Base-by-base conservation (phyloP, 2,888 invertebrate genomes). In the Trypoxylon attenuatum region DNA sequence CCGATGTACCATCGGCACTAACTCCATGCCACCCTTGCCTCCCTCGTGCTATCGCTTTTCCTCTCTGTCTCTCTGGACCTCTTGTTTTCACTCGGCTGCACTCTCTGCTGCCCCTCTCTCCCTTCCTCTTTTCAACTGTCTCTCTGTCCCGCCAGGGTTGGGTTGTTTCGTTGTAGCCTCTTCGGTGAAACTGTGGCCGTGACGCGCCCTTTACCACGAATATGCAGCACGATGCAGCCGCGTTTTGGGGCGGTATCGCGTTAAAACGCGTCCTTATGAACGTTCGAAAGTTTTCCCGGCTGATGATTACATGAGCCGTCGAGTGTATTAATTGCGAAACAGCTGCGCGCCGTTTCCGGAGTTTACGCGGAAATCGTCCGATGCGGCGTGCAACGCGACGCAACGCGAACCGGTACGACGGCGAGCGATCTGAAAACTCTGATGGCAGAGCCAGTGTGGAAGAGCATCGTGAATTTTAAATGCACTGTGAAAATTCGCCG, bases 251-350 rank as follows among this genome's bases (percentile, higher is more conserved):
- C 43, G 50, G 53, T 43, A 25, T 23, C 21, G 47, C 52, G 53
- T 61, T 65, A 61, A 61, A 61, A 47, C 57, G 49, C 62, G 53
- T 62, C 62, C 62, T 62, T 62, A 62, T 57, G 62, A 56, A 38
- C 50, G 25, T 38, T 60, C 61, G 66, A 66, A 57, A 66, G 57
- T 66, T 57, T 53, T 45, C 53, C 66, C n/a, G n/a, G 51, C 47
- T 55, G 57, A 53, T 62, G 62, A 66, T 66, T 62, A 66, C 66
- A 52, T 38, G 62, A 62, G 42, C 52, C 57, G 56, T 51, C 65
- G 60, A 43, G 53, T 56, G 60, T 52, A 54, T 65, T 65, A 65
- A 69, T 69, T 61, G 47, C 53, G 50, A 42, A 65, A 49, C 58
- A 59, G 58, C 46, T 63, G 60, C 25, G 50, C 49, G 29, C 15